These are phyloP conservation scores for Drosophila kambysellisi DNA, from an alignment of 2,888 invertebrate species.

Conservation along the genomic window DNA sequence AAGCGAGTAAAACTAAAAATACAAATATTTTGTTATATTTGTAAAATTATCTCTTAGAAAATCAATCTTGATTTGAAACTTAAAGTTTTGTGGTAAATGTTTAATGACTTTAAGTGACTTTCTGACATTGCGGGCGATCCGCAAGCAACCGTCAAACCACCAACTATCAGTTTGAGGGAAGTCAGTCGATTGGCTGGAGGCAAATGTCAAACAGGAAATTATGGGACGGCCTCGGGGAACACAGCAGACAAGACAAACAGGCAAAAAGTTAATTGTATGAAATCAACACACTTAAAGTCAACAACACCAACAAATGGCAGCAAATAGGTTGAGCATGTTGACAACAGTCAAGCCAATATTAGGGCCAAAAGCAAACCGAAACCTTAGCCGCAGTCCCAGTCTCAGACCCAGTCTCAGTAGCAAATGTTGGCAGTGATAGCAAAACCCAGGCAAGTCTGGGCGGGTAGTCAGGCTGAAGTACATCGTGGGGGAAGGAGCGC, in stretches of 20 bases:
- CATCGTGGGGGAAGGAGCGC: conserved; percentile 6
- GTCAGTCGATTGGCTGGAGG: conserved; percentile 16
- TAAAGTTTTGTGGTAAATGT: neutral
- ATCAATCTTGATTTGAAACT: neutral
- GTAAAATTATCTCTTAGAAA: neutral
- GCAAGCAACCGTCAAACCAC: conserved; percentile 12
- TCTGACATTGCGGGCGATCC: conserved; percentile 11
- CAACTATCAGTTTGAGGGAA: conserved; percentile 16
- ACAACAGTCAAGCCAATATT: conserved; percentile 55
- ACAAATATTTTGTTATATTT: neutral
- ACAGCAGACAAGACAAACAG: conserved; percentile 67
- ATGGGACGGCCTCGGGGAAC: conserved; percentile 49
- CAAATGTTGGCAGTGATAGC: conserved; percentile 44
- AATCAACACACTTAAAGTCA: conserved; percentile 80
- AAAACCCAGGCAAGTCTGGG: conserved; percentile 24
- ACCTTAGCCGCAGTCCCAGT: conserved; percentile 4
- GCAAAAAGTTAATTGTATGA: conserved; percentile 80
- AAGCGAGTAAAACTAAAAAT: neutral
- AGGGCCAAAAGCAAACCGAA: conserved; percentile 53
- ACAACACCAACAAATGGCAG: conserved; percentile 61
- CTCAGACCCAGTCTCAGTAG: neutral
- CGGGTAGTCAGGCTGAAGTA: conserved; percentile 34
- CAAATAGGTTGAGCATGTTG: conserved; percentile 57
- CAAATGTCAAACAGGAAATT: conserved; percentile 55
- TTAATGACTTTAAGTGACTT: conserved; percentile 48